phyloP scores from a whole-genome alignment of 2,797 vertebrate species.

The Thamnophis elegans region DNA sequence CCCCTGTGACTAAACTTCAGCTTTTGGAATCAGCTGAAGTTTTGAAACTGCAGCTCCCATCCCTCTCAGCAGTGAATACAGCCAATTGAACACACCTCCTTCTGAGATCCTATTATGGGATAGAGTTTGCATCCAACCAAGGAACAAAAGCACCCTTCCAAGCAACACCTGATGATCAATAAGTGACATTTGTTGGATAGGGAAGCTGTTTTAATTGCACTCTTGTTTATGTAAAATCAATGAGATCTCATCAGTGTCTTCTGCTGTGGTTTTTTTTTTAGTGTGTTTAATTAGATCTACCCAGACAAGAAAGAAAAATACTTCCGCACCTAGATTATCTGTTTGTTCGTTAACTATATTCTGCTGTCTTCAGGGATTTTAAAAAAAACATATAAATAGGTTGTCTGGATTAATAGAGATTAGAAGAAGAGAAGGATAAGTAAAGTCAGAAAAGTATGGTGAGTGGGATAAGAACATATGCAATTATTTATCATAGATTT shows the following conservation, averaged over 20 bases:
- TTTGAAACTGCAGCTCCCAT: background rate
- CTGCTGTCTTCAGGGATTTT: background rate
- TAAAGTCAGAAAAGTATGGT: background rate
- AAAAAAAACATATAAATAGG: background rate
- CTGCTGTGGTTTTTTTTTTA: slow-evolving; percentile 22
- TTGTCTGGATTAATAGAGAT: background rate
- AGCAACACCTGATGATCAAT: slow-evolving; percentile 32
- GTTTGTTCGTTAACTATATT: slow-evolving; percentile 8
- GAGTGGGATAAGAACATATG: background rate
- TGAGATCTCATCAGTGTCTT: slow-evolving; percentile 27
- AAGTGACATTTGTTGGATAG: slow-evolving; percentile 21
- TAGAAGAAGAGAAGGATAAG: background rate
- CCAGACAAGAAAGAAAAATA: background rate
- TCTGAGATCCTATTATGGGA: slow-evolving; percentile 40
- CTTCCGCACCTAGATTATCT: background rate
- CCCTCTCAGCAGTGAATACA: background rate
- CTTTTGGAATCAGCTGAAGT: background rate
- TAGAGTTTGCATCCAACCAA: slow-evolving; percentile 26
- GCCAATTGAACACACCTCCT: slow-evolving; percentile 17
- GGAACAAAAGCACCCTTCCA: slow-evolving; percentile 25
- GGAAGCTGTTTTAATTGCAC: slow-evolving; percentile 30
- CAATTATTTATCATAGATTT: background rate
- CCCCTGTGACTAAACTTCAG: background rate
- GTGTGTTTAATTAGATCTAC: slow-evolving; percentile 34
- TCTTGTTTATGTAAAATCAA: slow-evolving; percentile 28